phyloP scores from a whole-genome alignment of 2,113 vertebrate genomes.

The Chlorodrepanis virens region DNA sequence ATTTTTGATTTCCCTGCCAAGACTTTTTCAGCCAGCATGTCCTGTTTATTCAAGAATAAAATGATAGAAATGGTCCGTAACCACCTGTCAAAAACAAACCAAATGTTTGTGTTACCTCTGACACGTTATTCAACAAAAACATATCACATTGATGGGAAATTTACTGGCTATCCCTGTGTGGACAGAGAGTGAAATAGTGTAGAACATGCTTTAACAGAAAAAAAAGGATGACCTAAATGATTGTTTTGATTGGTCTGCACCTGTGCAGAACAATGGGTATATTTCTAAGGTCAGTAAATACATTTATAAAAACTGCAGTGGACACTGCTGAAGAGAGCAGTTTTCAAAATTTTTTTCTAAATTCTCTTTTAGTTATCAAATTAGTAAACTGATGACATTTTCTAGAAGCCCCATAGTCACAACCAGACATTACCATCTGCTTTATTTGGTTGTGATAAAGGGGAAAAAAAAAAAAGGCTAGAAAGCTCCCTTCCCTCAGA shows the following conservation, averaged over 20 bases:
- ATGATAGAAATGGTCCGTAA: conserved; percentile 98
- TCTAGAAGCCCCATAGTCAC: background rate
- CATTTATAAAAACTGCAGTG: background rate
- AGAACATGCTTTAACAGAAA: background rate
- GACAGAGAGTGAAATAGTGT: background rate
- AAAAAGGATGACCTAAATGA: background rate
- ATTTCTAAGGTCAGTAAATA: background rate
- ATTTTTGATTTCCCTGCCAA: conserved; percentile 99
- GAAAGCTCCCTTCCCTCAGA: background rate
- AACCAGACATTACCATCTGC: background rate
- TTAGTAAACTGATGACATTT: background rate
- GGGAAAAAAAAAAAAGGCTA: background rate
- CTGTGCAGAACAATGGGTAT: background rate
- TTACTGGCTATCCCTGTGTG: background rate
- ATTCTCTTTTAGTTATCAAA: background rate
- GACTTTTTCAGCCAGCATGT: conserved; percentile 99
- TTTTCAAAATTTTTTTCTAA: background rate
- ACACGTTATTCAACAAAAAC: background rate
- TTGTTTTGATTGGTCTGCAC: background rate
- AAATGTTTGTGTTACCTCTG: background rate
- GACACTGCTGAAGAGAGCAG: background rate
- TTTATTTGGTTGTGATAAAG: background rate
- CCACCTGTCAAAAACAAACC: conserved; percentile 81
- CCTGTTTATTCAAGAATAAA: conserved; percentile 98
- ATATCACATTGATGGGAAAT: background rate